Evolutionary conservation across 1,140 invertebrate genomes (phyloP).

Genomic region (Pseudomyrmex flavicornis): DNA sequence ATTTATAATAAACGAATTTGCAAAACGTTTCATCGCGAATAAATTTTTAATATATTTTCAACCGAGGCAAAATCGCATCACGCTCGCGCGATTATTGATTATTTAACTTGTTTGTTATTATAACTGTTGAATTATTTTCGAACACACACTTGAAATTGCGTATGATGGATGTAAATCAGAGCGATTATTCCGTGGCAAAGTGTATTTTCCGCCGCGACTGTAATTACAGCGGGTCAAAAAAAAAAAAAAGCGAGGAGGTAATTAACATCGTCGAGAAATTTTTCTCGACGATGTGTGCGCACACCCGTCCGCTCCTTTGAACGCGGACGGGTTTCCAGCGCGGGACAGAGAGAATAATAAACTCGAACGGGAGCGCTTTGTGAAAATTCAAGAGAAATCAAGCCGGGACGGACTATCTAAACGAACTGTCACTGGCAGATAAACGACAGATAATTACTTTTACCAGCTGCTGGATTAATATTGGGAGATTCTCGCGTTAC

Average conservation of each 20-base stretch:
- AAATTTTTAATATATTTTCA: slow-evolving; percentile 41
- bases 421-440: slow-evolving; percentile 69
- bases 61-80: background rate
- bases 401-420: slow-evolving; percentile 42
- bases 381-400: slow-evolving; percentile 62
- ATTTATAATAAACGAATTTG: slow-evolving; percentile 57
- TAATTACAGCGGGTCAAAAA: slow-evolving; percentile 3
- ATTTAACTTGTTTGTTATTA: slow-evolving; percentile 11
- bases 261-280: slow-evolving; percentile 28
- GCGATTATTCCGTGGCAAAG: slow-evolving; percentile 14
- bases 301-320: slow-evolving; percentile 6
- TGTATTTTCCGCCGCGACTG: background rate
- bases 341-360: slow-evolving; percentile 58
- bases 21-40: slow-evolving; percentile 14
- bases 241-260: slow-evolving; percentile 13
- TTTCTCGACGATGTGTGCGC: background rate
- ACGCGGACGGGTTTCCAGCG: background rate
- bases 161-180: slow-evolving; percentile 11
- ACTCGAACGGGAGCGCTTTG: slow-evolving; percentile 41
- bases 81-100: slow-evolving; percentile 21
- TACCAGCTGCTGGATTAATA: slow-evolving; percentile 63
- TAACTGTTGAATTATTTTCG: background rate
- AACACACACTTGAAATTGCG: no score
- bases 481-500: slow-evolving; percentile 54
- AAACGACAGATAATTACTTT: slow-evolving; percentile 70